Evolutionary conservation across 2,113 vertebrate genomes (phyloP).

Genomic region (Fulica atra): DNA sequence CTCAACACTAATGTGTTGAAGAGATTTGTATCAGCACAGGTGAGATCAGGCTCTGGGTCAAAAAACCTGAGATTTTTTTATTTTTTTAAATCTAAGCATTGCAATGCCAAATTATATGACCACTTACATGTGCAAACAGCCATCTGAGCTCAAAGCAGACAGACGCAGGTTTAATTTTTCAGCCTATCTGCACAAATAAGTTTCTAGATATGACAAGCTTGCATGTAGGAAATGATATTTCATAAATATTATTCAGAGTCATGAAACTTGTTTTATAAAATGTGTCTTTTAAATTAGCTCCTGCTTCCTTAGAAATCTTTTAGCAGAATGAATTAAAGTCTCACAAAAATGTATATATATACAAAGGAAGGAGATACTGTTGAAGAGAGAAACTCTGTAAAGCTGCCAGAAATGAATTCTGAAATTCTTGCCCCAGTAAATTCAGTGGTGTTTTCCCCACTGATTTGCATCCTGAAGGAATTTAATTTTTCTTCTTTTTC

Average conservation of each 20-base stretch:
- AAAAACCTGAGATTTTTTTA: neutral
- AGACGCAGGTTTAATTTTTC: neutral
- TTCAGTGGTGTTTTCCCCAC: neutral
- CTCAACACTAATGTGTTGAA: neutral
- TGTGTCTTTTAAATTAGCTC: neutral
- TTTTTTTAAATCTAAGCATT: neutral
- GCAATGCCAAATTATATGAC: neutral
- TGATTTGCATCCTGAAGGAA: neutral
- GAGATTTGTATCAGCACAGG: neutral
- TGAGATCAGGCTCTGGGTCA: neutral
- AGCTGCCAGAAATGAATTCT: neutral
- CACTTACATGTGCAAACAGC: neutral
- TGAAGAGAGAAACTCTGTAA: neutral
- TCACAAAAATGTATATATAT: neutral
- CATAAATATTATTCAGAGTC: neutral
- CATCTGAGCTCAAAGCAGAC: neutral
- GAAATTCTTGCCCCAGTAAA: neutral
- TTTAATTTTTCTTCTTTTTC: neutral
- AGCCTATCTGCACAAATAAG: neutral
- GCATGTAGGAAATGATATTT: neutral
- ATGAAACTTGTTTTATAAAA: neutral
- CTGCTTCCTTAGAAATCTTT: neutral
- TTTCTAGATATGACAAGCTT: neutral
- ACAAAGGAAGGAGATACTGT: neutral
- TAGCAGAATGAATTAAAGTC: neutral